Evolutionary conservation across 2,888 invertebrate species (phyloP).

Genomic region (Schizaphis graminum): DNA sequence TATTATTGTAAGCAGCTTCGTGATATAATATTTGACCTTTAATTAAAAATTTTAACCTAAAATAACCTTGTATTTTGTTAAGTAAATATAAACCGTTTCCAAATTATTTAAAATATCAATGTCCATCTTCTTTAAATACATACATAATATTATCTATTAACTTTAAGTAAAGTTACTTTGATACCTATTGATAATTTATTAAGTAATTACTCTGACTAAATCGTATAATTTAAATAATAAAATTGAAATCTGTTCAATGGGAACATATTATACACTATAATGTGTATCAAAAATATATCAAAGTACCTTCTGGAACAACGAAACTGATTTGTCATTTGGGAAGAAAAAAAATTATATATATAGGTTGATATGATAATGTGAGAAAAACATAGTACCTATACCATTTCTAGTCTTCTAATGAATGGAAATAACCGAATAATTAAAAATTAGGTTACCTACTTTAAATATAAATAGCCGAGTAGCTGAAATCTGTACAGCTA

Average conservation of each 20-base stretch:
- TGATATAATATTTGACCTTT: constrained; percentile 2
- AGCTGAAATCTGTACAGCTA: not conserved
- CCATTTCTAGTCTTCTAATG: not conserved
- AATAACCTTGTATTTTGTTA: constrained; percentile 25
- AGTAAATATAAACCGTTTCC: not conserved
- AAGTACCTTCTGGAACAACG: not conserved
- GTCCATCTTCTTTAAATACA: not conserved
- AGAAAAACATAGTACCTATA: not conserved
- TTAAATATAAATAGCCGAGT: not conserved
- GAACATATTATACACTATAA: not conserved
- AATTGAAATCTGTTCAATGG: not conserved
- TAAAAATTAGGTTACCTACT: constrained; percentile 45
- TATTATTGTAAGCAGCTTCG: not conserved
- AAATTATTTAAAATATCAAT: not conserved
- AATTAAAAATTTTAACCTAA: not conserved
- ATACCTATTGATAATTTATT: not conserved
- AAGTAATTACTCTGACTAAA: not conserved
- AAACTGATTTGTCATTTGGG: constrained; percentile 40
- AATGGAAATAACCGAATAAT: constrained; percentile 4
- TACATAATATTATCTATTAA: not conserved
- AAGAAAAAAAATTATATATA: not conserved
- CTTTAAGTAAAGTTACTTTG: not conserved
- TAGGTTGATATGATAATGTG: constrained; percentile 30
- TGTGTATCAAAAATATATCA: not conserved
- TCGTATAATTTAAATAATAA: not conserved